Evolutionary conservation across 2,113 vertebrate genomes (phyloP).

Genomic region (Dendrocopos noguchii): DNA sequence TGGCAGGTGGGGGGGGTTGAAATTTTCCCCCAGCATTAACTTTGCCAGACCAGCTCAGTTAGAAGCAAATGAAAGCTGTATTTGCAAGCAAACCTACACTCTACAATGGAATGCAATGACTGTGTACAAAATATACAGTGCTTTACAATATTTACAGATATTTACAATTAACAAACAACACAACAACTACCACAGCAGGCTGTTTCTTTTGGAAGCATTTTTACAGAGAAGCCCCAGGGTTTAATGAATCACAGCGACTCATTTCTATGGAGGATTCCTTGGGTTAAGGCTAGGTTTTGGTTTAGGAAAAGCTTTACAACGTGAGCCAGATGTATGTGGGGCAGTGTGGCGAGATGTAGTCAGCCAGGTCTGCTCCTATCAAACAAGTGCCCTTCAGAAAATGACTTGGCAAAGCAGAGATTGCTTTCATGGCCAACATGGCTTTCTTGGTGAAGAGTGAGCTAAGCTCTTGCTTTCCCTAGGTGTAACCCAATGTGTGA

Average conservation of each 20-base stretch:
- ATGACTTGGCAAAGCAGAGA: background rate
- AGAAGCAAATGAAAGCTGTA: too few species aligned
- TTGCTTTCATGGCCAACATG: rapidly evolving
- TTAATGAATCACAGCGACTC: background rate
- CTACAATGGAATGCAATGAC: too few species aligned
- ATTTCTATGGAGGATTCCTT: background rate
- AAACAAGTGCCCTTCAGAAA: background rate
- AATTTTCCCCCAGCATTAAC: too few species aligned
- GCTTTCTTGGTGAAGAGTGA: background rate
- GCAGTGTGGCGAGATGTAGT: background rate
- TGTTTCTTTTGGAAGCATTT: background rate
- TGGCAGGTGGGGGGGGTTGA: background rate
- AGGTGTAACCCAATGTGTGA: background rate
- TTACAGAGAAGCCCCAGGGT: background rate
- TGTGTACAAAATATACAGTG: too few species aligned
- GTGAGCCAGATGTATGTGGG: background rate
- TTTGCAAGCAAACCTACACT: too few species aligned
- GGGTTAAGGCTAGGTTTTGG: background rate
- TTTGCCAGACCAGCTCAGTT: too few species aligned
- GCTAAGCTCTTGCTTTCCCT: background rate
- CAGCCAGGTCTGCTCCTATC: background rate
- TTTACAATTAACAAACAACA: too few species aligned
- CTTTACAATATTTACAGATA: too few species aligned
- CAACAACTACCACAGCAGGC: background rate
- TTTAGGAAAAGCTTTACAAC: background rate